Conservation (phyloP, 2,113 vertebrate species). For the Amphilophus citrinellus region DNA sequence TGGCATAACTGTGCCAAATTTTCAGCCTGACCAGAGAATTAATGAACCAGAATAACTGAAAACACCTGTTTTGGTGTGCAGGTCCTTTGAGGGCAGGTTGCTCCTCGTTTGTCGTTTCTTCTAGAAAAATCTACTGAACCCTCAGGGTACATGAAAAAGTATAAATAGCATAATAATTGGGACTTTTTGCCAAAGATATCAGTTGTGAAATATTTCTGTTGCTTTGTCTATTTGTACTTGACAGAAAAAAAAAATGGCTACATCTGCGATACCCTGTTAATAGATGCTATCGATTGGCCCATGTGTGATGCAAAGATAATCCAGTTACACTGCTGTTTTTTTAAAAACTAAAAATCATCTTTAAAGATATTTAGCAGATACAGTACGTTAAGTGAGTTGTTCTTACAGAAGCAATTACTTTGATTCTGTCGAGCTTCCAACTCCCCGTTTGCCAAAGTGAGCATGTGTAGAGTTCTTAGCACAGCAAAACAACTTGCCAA, state of each 20-base stretch:
- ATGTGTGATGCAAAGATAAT: rapidly evolving
- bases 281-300: not conserved
- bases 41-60: too few species aligned
- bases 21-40: too few species aligned
- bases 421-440: constrained; percentile 7
- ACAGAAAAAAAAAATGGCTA: not conserved
- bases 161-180: too few species aligned
- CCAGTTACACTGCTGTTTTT: not conserved
- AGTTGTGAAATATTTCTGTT: not conserved
- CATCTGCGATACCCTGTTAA: not conserved
- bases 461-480: constrained; percentile 31
- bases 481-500: constrained; percentile 29
- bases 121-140: too few species aligned
- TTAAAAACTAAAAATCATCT: constrained; percentile 7
- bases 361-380: not conserved
- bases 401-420: constrained; percentile 15
- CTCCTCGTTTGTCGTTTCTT: too few species aligned
- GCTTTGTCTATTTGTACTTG: not conserved
- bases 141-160: too few species aligned
- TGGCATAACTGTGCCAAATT: too few species aligned
- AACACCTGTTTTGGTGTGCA: too few species aligned
- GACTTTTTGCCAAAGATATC: not conserved
- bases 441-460: constrained; percentile 15
- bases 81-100: too few species aligned
- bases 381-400: not conserved